These are phyloP conservation scores for Epizoanthus stellaris DNA, from an alignment of 92 coral and sea anemone genomes.

Conservation along the genomic window DNA sequence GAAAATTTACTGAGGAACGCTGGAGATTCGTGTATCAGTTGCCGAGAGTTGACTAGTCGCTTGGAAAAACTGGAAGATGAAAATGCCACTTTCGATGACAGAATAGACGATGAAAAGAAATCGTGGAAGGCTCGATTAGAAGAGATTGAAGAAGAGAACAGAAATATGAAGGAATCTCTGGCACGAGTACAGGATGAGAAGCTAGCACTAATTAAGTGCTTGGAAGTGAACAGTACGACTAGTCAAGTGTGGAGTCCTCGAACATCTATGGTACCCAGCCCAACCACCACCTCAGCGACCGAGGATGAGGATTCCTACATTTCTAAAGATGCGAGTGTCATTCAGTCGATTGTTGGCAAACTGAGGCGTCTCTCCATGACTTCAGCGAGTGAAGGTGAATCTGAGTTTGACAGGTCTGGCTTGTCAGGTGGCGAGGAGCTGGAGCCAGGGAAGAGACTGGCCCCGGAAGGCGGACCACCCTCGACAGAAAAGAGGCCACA, in stretches of 20 bases:
- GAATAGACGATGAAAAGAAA: slow-evolving; percentile 64
- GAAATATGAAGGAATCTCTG: slow-evolving; percentile 59
- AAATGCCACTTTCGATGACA: slow-evolving; percentile 38
- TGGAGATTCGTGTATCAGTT: slow-evolving; percentile 59
- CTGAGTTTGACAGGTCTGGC: slow-evolving; percentile 33
- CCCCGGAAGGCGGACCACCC: slow-evolving; percentile 39
- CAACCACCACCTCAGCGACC: slow-evolving; percentile 35
- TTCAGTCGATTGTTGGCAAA: slow-evolving; percentile 37
- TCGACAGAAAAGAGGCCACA: slow-evolving; percentile 17
- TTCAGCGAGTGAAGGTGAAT: slow-evolving; percentile 36
- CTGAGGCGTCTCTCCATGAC: slow-evolving; percentile 43
- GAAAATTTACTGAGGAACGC: slow-evolving; percentile 54
- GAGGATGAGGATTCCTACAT: slow-evolving; percentile 20
- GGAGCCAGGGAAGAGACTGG: slow-evolving; percentile 45
- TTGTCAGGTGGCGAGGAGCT: slow-evolving; percentile 35
- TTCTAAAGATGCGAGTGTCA: slow-evolving; percentile 30
- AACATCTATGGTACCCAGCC: slow-evolving; percentile 53
- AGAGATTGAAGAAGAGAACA: slow-evolving; percentile 67
- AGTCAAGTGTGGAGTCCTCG: slow-evolving; percentile 53
- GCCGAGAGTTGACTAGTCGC: slow-evolving; percentile 53
- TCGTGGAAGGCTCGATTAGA: slow-evolving; percentile 61
- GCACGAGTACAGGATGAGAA: slow-evolving; percentile 81
- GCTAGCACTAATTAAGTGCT: slow-evolving; percentile 76
- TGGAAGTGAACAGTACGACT: slow-evolving; percentile 68
- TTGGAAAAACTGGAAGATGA: slow-evolving; percentile 70